Evolutionary conservation across 2,888 invertebrate genomes (phyloP), one percentile per base, ranked within the genome.

Genomic region (Eupithecia pulchellata): DNA sequence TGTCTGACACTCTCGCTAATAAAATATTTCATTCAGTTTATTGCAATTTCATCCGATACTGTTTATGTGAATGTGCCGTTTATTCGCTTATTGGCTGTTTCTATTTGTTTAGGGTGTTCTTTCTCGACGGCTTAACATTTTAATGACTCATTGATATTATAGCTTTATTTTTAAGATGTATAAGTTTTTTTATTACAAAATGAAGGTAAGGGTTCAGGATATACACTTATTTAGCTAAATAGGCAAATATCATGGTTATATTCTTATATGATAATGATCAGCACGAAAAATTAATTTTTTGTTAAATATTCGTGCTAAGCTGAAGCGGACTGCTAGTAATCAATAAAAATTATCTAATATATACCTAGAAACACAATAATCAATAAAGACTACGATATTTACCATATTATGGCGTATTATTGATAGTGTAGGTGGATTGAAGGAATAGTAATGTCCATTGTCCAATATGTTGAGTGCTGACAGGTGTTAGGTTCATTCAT

Each of bases 11-110:
- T 68, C 52, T 47, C 27, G 68, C 47, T 69, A 68, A 73, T 77
- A 71, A 74, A 72, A 79, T 77, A 77, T 76, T 77, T 77, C 64
- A 77, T 75, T 70, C 29, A 71, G 55, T 74, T 78, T 77, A 76
- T 75, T 75, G 73, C 69, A 68, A 58, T 75, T 69, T 77, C 72
- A 75, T 77, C 64, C 42, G 70, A 75, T 73, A 73, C 55, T 69
- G 61, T 57, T 57, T 62, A 62, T 68, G 25, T 57, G 57, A 66
- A 64, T 66, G 27, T 63, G 66, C 27, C 57, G 47, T 52, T 66
- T 62, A 64, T 14, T 27, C 29, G 60, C 20, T 39, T 69, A 60
- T 42, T 68, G 29, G 34, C 52, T 36, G 55, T 52, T 25, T 66
- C 57, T 69, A 64, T 64, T n/a, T 64, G 63, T 58, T 64, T 42